A percentile compares a stretch with the other conserved stretches of the same genome.
Conservation (phyloP, 1,140 invertebrate species). For the Tribolium castaneum region DNA sequence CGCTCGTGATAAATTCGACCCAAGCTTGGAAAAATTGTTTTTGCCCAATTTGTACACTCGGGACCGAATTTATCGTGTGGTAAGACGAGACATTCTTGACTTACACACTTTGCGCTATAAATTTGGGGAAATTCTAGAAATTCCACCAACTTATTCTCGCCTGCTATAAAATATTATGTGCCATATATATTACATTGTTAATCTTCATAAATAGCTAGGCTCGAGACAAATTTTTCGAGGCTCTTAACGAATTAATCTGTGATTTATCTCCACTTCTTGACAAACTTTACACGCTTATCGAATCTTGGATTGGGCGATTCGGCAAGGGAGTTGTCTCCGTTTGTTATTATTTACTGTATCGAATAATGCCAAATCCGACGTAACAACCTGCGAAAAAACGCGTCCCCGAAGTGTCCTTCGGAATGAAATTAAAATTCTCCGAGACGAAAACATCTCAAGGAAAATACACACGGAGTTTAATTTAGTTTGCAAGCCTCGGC, state of each 20-base stretch:
- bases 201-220: constrained; percentile 48
- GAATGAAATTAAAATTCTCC: not conserved
- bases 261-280: constrained; percentile 23
- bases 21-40: not conserved
- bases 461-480: constrained; percentile 26
- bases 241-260: constrained; percentile 38
- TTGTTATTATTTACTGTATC: constrained; percentile 7
- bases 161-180: constrained; percentile 49
- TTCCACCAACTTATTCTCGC: constrained; percentile 46
- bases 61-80: constrained; percentile 41
- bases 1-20: constrained; percentile 13
- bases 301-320: not conserved
- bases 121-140: constrained; percentile 50
- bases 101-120: constrained; percentile 48
- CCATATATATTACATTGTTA: constrained; percentile 50
- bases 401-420: not conserved
- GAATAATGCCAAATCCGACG: constrained; percentile 20
- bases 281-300: constrained; percentile 15
- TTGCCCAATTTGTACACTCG: not conserved
- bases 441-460: not conserved
- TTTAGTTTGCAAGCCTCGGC: constrained; percentile 21
- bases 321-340: not conserved
- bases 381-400: not conserved
- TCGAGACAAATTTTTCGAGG: constrained; percentile 44
- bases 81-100: constrained; percentile 48